These are phyloP conservation scores for Zaprionus bogoriensis DNA, from an alignment of 2,888 invertebrate genomes.

Conservation along the genomic window DNA sequence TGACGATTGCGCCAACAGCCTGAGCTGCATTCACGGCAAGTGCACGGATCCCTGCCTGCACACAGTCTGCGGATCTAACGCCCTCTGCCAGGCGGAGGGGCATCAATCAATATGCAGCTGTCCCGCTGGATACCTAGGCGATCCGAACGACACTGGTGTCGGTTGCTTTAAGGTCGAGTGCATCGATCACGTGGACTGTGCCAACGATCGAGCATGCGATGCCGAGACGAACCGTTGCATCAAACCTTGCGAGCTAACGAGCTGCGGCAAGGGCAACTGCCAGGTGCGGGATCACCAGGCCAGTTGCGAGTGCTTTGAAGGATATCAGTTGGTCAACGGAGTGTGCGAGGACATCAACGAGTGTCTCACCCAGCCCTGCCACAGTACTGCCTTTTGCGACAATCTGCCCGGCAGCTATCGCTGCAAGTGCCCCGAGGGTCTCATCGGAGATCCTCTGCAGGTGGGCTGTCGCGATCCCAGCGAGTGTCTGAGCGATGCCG, in stretches of 20 bases:
- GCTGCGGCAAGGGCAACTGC: conserved; percentile 92
- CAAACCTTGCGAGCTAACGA: conserved; percentile 90
- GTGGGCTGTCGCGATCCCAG: conserved; percentile 92
- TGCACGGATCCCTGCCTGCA: conserved; percentile 92
- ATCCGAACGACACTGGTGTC: conserved; percentile 88
- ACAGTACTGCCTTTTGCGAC: conserved; percentile 89
- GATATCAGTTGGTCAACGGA: conserved; percentile 87
- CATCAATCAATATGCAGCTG: conserved; percentile 90
- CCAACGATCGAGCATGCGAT: conserved; percentile 90
- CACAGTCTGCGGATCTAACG: conserved; percentile 89
- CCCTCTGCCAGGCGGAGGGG: conserved; percentile 88
- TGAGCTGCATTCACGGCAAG: conserved; percentile 89
- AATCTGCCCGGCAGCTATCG: conserved; percentile 90
- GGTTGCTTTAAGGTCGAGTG: conserved; percentile 96
- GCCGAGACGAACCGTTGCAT: conserved; percentile 89
- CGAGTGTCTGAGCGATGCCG: conserved; percentile 90
- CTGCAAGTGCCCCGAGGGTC: conserved; percentile 90
- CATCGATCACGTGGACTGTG: conserved; percentile 89
- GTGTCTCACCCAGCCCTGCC: conserved; percentile 90
- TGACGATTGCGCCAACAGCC: conserved; percentile 89
- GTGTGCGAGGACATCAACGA: conserved; percentile 92
- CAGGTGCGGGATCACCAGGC: conserved; percentile 88
- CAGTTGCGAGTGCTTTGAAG: conserved; percentile 89
- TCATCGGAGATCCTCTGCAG: conserved; percentile 89
- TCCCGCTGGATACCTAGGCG: conserved; percentile 91